phyloP scores from a whole-genome alignment of 2,888 invertebrate genomes.

The Dynastes tityus region DNA sequence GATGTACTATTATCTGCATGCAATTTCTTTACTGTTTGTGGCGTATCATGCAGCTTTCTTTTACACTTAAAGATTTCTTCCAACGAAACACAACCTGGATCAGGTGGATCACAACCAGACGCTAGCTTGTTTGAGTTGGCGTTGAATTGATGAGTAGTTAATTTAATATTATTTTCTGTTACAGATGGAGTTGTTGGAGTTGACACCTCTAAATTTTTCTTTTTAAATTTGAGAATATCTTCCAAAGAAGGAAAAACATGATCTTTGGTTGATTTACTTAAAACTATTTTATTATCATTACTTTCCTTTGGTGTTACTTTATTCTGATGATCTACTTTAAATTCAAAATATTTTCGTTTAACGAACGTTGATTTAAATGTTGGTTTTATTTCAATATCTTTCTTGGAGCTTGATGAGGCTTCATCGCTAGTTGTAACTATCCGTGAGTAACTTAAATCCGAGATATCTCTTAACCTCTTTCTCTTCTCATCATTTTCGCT shows the following conservation, averaged over 20 bases:
- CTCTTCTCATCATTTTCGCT: background rate
- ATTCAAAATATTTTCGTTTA: slow-evolving; percentile 21
- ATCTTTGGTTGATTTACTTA: background rate
- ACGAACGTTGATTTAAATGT: background rate
- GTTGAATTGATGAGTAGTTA: background rate
- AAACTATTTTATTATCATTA: background rate
- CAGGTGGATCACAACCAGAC: background rate
- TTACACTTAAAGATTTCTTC: slow-evolving; percentile 37
- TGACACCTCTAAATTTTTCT: slow-evolving; percentile 1
- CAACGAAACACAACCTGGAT: slow-evolving; percentile 5
- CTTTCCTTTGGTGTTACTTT: background rate
- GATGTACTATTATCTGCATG: background rate
- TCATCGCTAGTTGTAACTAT: slow-evolving; percentile 1
- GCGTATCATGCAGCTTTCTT: slow-evolving; percentile 9
- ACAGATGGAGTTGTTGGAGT: background rate
- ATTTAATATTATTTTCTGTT: background rate
- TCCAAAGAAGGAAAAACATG: slow-evolving; percentile 30
- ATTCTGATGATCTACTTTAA: background rate
- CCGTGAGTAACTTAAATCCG: slow-evolving; percentile 27
- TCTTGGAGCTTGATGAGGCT: background rate
- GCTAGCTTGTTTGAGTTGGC: background rate
- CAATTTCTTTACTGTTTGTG: background rate
- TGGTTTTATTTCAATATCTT: background rate
- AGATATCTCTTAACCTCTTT: slow-evolving; percentile 10
- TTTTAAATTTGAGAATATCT: slow-evolving; percentile 31